These are phyloP conservation scores for Pandion haliaetus DNA, from an alignment of 2,113 vertebrate genomes.

Conservation along the genomic window DNA sequence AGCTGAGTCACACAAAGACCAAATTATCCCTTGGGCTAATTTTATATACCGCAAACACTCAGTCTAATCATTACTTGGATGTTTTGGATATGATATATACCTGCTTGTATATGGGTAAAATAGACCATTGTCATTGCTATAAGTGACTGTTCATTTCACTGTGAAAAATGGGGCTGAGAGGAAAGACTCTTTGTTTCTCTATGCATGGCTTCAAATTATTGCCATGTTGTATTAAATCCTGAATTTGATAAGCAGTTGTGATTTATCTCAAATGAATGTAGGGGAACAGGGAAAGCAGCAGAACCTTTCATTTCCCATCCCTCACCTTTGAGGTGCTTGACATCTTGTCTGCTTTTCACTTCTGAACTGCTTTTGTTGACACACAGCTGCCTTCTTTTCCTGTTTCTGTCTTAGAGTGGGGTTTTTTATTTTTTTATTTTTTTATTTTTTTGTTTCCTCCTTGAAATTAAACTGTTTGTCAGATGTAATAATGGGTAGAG, in stretches of 20 bases:
- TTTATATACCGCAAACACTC: not conserved
- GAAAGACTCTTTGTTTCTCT: not conserved
- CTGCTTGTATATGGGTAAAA: not conserved
- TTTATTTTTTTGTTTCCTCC: slow-evolving; percentile 48
- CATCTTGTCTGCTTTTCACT: not conserved
- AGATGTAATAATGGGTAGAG: slow-evolving; percentile 47
- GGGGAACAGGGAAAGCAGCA: not conserved
- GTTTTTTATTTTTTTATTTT: not conserved
- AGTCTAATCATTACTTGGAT: not conserved
- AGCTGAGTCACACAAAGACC: not conserved
- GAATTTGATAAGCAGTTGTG: slow-evolving; percentile 12
- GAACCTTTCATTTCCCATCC: not conserved
- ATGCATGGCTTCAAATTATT: not conserved
- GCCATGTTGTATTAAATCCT: not conserved
- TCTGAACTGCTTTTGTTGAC: slow-evolving; percentile 18
- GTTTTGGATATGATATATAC: not conserved
- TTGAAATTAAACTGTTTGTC: slow-evolving; percentile 67
- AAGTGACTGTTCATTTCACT: not conserved
- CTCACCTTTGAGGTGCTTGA: not conserved
- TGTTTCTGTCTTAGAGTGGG: not conserved
- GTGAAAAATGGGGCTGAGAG: not conserved
- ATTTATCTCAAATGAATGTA: not conserved
- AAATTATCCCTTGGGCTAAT: not conserved
- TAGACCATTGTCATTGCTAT: not conserved
- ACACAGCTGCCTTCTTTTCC: not conserved